Evolutionary conservation across 2,888 invertebrate genomes (phyloP).

Genomic region (Coleophora flavipennella): DNA sequence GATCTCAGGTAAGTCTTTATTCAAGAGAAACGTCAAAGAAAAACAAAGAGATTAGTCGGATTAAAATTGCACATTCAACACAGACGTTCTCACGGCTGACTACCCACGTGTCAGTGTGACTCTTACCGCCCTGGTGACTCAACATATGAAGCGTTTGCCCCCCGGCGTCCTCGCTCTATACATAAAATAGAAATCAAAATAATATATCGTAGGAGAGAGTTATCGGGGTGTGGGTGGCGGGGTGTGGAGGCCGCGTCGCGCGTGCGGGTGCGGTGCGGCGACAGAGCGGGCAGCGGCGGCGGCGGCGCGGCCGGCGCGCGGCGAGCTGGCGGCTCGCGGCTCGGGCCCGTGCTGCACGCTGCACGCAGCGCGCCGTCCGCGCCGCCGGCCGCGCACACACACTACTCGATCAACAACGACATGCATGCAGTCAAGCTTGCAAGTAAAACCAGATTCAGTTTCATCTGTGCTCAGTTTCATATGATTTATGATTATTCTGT

Average conservation of each 20-base stretch:
- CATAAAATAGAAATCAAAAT: slow-evolving; percentile 74
- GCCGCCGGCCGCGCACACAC: slow-evolving; percentile 35
- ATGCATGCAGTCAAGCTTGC: slow-evolving; percentile 72
- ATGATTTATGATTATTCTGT: slow-evolving; percentile 69
- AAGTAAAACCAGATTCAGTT: slow-evolving; percentile 70
- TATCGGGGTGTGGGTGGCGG: slow-evolving; percentile 57
- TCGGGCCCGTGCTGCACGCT: slow-evolving; percentile 15
- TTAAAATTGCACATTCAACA: slow-evolving; percentile 72
- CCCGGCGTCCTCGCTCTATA: slow-evolving; percentile 94
- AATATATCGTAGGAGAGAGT: slow-evolving; percentile 70
- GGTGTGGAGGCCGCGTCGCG: slow-evolving; percentile 32
- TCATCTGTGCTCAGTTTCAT: slow-evolving; percentile 71
- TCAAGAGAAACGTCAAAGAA: slow-evolving; percentile 72
- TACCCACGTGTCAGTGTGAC: slow-evolving; percentile 67
- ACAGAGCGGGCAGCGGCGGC: slow-evolving; percentile 26
- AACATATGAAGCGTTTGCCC: slow-evolving; percentile 91
- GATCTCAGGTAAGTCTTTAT: slow-evolving; percentile 69
- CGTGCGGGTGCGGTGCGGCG: slow-evolving; percentile 23
- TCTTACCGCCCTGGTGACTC: slow-evolving; percentile 96
- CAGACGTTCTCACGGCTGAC: slow-evolving; percentile 71
- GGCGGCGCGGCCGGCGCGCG: slow-evolving; percentile 20
- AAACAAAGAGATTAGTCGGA: slow-evolving; percentile 66
- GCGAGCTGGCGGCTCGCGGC: slow-evolving; percentile 6
- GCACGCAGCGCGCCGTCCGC: slow-evolving; percentile 2
- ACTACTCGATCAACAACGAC: slow-evolving; percentile 65